phyloP scores from a whole-genome alignment of 2,113 vertebrate genomes.

The Corythaixoides concolor region DNA sequence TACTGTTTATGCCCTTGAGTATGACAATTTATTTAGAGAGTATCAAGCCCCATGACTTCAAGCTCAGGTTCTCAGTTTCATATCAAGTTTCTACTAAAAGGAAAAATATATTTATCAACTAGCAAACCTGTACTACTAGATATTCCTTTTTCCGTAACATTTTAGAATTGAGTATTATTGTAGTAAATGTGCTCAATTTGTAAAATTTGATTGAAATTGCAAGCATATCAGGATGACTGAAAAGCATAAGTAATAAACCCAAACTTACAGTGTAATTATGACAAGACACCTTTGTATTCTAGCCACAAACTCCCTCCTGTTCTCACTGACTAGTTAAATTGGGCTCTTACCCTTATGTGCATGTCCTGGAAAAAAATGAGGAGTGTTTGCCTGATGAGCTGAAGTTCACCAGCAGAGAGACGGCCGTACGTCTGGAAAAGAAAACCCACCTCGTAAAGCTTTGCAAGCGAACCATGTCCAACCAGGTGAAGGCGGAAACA shows the following conservation, averaged over 20 bases:
- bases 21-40: not conserved
- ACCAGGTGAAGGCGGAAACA: not conserved
- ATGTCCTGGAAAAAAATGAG: constrained; percentile 98
- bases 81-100: not conserved
- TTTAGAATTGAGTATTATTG: not conserved
- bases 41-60: not conserved
- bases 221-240: not conserved
- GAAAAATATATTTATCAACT: not conserved
- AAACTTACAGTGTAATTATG: not conserved
- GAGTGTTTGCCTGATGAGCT: constrained; percentile 93
- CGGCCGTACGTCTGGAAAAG: constrained; percentile 80
- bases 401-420: constrained; percentile 88
- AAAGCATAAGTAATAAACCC: not conserved
- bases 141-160: not conserved
- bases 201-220: not conserved
- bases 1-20: not conserved
- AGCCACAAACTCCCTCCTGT: not conserved
- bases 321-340: not conserved
- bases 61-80: not conserved
- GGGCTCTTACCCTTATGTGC: constrained; percentile 91
- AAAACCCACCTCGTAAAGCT: not conserved
- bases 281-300: not conserved
- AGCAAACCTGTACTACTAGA: not conserved
- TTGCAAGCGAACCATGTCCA: not conserved
- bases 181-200: not conserved